Conservation (phyloP, 2,888 invertebrate species). For the Macrosiphum euphorbiae region DNA sequence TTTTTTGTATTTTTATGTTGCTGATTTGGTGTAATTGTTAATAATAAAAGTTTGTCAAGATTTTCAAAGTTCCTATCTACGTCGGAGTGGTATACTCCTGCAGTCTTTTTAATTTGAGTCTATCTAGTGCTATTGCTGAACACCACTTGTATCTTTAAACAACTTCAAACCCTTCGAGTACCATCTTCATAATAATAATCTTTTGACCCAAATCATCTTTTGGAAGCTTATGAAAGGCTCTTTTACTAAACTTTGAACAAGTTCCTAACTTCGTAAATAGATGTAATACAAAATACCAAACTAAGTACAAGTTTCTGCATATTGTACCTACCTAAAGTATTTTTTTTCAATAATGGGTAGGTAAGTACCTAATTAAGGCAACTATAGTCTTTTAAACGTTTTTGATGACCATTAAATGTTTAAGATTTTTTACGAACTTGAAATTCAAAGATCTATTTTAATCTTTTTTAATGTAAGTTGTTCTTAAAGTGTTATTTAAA, state of each 20-base stretch:
- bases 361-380: neutral
- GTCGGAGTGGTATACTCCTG: neutral
- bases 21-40: neutral
- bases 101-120: conserved; percentile 28
- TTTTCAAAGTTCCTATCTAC: neutral
- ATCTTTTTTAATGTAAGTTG: neutral
- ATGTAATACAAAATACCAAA: conserved; percentile 29
- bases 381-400: neutral
- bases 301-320: neutral
- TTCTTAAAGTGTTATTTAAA: neutral
- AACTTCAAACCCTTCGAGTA: conserved; percentile 44
- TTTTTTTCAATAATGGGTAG: neutral
- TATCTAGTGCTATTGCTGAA: neutral
- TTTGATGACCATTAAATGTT: neutral
- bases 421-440: neutral
- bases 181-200: conserved; percentile 48
- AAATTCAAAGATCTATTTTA: neutral
- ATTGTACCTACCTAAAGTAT: neutral
- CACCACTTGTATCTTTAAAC: conserved; percentile 31
- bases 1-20: neutral
- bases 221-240: conserved; percentile 36
- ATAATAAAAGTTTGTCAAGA: conserved; percentile 23
- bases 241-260: conserved; percentile 35
- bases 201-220: conserved; percentile 48
- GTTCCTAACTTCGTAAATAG: conserved; percentile 31